Base-by-base conservation (phyloP, 2,113 vertebrate genomes). In the Stictonetta naevosa region DNA sequence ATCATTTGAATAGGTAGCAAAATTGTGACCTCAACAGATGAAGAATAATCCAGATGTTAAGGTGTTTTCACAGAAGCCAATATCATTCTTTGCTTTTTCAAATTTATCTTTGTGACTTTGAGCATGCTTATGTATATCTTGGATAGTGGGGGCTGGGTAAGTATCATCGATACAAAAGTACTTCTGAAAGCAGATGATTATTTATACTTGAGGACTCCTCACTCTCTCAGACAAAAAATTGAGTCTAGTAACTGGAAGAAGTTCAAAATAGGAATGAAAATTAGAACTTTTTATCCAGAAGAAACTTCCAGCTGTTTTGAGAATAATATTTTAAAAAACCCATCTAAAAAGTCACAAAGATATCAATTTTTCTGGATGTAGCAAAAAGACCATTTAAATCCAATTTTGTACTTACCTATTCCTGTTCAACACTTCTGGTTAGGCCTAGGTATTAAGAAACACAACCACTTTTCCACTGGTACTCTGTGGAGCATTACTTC, bases 151-250 rank as follows among this genome's bases (percentile, higher is more conserved):
- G n/a, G 11, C n/a, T 76, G 82, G 58, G 55, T 92, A 94, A 85
- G 48, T 69, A 93, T 31, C 66, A 87, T 91, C 83, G 68, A 76
- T 28, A 72, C 56, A 79, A 55, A 91, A 87, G 26, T 62, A 87
- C 31, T 19, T 76, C 62, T 89, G 25, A 58, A 84, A 25, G 34
- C 58, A 76, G n/a, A 92, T 88, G n/a, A 95, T 92, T 69, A 83
- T 86, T 92, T 55, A 64, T 73, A 34, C 72, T 83, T 20, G 36
- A 93, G 36, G 52, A 71, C 50, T 94, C 31, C 34, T 87, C 77
- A 82, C 85, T 93, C 31, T 94, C 23, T 85, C 78, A 90, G 78
- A 87, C 22, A 87, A 92, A 89, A 71, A 89, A 81, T 13, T 23
- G 77, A 79, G 19, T 68, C 48, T 68, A 68, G 64, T 44, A 48